Base-by-base conservation (phyloP, 92 coral and sea anemone species). In the Zoanthus sansibaricus region DNA sequence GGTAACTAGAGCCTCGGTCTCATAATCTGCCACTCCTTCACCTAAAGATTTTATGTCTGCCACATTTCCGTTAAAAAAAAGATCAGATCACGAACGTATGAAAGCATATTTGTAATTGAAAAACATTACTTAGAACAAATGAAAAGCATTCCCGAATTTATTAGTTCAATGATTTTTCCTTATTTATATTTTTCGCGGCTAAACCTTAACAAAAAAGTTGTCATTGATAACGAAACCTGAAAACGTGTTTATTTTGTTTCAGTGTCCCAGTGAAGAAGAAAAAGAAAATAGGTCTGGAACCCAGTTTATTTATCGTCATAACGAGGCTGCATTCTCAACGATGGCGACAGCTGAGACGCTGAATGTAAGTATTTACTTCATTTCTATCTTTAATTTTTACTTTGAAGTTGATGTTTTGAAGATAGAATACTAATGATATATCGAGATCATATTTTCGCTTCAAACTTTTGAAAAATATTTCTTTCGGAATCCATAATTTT, bases 321-420 rank as follows among this genome's bases (percentile, higher is more conserved):
- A 21, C 98, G 98, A 94, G 98, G 98, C 95, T 87, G 93, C 89
- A 91, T 93, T 89, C 98, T 82, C 93, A 93, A 93, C 96, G 98
- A 94, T 94, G 98, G 98, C 98, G 98, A 94, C 98, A 94, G 98
- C 98, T 94, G 98, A 94, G 96, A 94, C 98, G 98, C 98, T 76
- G 91, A 91, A 89, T 86, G 98, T 94, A 94, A 94, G 98, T 94
- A 94, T 79, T 94, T 88, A 89, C 90, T 89, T 82, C 92, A 92
- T 92, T 90, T 94, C 93, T 90, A 91, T 89, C 88, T 74, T 88
- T 92, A 84, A 86, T 92, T 94, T 92, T 89, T 25, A 62, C 73
- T 75, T 70, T 54, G 79, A 90, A 90, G 82, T 75, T 64, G 73
- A 64, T 80, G 85, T 45, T 80, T 80, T 66, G 85, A 80, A 66